A percentile compares a stretch with the other conserved stretches of the same genome.
Evolutionary conservation across 1,140 invertebrate genomes (phyloP).

Genomic region (Melitaea cinxia): DNA sequence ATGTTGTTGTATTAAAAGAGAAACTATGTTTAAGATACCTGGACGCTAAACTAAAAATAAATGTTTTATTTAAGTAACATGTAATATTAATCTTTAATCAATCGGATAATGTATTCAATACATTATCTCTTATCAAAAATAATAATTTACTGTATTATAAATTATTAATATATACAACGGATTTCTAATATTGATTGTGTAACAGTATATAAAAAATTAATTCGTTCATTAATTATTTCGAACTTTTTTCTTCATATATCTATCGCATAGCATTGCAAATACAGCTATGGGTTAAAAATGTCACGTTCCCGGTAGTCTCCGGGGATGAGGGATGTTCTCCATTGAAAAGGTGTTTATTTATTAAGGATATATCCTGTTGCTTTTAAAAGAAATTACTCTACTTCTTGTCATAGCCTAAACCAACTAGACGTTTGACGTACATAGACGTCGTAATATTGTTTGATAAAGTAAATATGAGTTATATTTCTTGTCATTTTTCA

Average conservation of each 20-base stretch:
- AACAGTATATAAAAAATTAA: too few relatives aligned
- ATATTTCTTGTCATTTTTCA: background rate
- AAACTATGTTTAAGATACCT: too few relatives aligned
- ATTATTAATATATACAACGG: too few relatives aligned
- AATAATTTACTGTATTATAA: too few relatives aligned
- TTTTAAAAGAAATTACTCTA: constrained; percentile 20
- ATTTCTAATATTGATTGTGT: too few relatives aligned
- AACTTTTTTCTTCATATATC: background rate
- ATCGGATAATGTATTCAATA: too few relatives aligned
- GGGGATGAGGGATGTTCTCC: constrained; percentile 36
- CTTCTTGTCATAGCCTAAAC: constrained; percentile 5
- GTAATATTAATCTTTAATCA: too few relatives aligned
- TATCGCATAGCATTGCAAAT: constrained; percentile 1
- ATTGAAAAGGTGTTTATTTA: constrained; percentile 45
- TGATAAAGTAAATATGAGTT: background rate
- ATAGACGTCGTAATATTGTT: background rate
- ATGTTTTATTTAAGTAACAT: too few relatives aligned
- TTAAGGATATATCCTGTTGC: constrained; percentile 20
- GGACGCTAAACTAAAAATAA: too few relatives aligned
- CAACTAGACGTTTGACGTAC: background rate
- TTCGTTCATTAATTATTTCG: too few relatives aligned
- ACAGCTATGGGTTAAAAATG: constrained; percentile 9
- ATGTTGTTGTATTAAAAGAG: background rate
- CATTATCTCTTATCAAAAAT: too few relatives aligned
- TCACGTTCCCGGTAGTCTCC: constrained; percentile 30